Evolutionary conservation across 2,888 invertebrate species (phyloP).

Genomic region (Drosophila siamana): DNA sequence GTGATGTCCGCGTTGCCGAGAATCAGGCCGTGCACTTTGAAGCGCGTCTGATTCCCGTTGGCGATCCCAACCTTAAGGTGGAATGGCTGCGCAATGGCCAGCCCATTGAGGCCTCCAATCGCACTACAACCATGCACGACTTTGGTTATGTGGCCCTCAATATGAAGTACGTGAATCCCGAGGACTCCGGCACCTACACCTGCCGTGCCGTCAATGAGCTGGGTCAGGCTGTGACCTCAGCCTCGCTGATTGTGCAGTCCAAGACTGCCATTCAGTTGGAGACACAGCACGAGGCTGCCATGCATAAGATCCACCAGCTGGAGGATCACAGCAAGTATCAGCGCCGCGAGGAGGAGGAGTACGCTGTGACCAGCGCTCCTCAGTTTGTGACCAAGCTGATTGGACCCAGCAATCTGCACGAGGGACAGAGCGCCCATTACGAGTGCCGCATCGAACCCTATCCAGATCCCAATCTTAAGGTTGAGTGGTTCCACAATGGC

Average conservation of each 20-base stretch:
- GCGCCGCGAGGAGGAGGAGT: conserved; percentile 92
- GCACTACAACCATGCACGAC: conserved; percentile 97
- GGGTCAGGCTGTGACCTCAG: conserved; percentile 97
- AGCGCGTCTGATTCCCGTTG: conserved; percentile 96
- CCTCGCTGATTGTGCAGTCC: conserved; percentile 95
- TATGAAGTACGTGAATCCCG: conserved; percentile 97
- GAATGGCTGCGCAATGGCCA: conserved; percentile 97
- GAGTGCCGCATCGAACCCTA: conserved; percentile 97
- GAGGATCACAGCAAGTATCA: conserved; percentile 93
- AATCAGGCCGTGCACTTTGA: conserved; percentile 97
- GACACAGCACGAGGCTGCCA: conserved; percentile 94
- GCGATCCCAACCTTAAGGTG: conserved; percentile 95
- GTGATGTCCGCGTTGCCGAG: conserved; percentile 93
- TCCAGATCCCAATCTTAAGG: conserved; percentile 94
- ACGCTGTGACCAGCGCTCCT: conserved; percentile 92
- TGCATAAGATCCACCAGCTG: conserved; percentile 93
- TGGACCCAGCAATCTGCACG: conserved; percentile 93
- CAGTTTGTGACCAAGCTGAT: conserved; percentile 94
- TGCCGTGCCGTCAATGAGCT: conserved; percentile 96
- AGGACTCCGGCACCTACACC: conserved; percentile 98
- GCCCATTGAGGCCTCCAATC: conserved; percentile 95
- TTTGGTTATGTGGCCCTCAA: conserved; percentile 98
- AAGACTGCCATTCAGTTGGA: conserved; percentile 95
- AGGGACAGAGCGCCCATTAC: conserved; percentile 96
- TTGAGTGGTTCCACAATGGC: conserved; percentile 97